Evolutionary conservation across 2,888 invertebrate species (phyloP).

Genomic region (Drosophila formosana): DNA sequence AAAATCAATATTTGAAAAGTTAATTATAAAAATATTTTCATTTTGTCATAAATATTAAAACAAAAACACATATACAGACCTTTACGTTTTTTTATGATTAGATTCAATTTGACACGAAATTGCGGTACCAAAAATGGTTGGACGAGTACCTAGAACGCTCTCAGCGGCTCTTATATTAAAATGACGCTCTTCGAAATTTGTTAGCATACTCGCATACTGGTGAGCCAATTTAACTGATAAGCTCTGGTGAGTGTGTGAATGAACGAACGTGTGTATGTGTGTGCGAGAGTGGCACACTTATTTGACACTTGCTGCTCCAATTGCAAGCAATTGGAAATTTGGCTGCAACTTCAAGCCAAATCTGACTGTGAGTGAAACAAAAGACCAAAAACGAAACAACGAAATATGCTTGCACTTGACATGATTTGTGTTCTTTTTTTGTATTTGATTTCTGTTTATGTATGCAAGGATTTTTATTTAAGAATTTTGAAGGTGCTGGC

Average conservation of each 20-base stretch:
- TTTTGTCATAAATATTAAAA: too few relatives aligned
- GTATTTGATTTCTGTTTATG: neutral
- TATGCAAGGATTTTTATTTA: neutral
- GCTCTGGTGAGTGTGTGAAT: neutral
- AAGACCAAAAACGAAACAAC: constrained; percentile 4
- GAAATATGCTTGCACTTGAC: constrained; percentile 37
- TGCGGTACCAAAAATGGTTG: too few relatives aligned
- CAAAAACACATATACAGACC: too few relatives aligned
- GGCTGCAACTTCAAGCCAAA: constrained; percentile 9
- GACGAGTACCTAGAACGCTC: neutral
- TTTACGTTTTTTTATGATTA: too few relatives aligned
- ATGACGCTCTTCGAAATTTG: constrained; percentile 6
- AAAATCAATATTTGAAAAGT: too few relatives aligned
- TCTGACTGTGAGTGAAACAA: constrained; percentile 4
- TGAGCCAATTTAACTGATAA: constrained; percentile 32
- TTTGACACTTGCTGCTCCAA: constrained; percentile 64
- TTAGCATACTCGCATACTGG: neutral
- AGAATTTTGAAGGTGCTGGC: constrained; percentile 11
- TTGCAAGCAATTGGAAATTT: constrained; percentile 36
- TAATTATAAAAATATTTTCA: too few relatives aligned
- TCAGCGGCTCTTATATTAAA: constrained; percentile 6
- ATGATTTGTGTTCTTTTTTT: constrained; percentile 17
- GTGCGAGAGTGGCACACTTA: constrained; percentile 50
- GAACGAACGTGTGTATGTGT: constrained; percentile 1
- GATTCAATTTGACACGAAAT: too few relatives aligned